These are phyloP conservation scores for Tenthredo distinguenda DNA, from an alignment of 2,888 invertebrate species.

Conservation along the genomic window DNA sequence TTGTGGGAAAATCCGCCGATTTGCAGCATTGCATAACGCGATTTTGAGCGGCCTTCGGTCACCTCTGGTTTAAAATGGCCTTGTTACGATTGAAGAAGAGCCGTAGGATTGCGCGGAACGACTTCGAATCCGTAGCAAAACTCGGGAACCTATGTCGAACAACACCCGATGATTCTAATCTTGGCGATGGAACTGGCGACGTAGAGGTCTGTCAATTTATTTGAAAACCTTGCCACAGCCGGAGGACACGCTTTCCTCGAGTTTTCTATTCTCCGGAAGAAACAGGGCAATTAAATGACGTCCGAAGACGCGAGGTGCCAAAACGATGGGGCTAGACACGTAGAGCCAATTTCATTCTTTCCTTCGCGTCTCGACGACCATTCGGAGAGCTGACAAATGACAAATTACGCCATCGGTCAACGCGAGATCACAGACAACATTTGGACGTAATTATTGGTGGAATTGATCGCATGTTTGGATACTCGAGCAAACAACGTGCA, in stretches of 20 bases:
- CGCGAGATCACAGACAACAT: not conserved
- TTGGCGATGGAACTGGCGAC: not conserved
- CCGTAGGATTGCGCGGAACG: not conserved
- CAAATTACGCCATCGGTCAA: not conserved
- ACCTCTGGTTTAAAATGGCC: not conserved
- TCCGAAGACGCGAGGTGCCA: not conserved
- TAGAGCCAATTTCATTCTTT: not conserved
- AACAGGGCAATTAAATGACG: slow-evolving; percentile 10
- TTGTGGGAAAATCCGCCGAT: not conserved
- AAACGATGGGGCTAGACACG: not conserved
- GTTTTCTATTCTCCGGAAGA: not conserved
- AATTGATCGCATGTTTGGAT: slow-evolving; percentile 20
- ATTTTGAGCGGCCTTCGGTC: not conserved
- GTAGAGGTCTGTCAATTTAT: not conserved
- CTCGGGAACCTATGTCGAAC: not conserved
- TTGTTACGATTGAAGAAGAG: not conserved
- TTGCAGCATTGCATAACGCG: not conserved
- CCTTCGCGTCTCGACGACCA: not conserved
- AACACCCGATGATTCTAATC: slow-evolving; percentile 5
- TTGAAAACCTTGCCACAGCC: not conserved
- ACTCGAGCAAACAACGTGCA: not conserved
- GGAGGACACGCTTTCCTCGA: not conserved
- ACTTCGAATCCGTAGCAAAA: not conserved
- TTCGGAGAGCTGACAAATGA: not conserved
- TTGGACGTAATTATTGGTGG: slow-evolving; percentile 1